Conservation (phyloP, 1,140 invertebrate species). For the Coenobita brevimanus region DNA sequence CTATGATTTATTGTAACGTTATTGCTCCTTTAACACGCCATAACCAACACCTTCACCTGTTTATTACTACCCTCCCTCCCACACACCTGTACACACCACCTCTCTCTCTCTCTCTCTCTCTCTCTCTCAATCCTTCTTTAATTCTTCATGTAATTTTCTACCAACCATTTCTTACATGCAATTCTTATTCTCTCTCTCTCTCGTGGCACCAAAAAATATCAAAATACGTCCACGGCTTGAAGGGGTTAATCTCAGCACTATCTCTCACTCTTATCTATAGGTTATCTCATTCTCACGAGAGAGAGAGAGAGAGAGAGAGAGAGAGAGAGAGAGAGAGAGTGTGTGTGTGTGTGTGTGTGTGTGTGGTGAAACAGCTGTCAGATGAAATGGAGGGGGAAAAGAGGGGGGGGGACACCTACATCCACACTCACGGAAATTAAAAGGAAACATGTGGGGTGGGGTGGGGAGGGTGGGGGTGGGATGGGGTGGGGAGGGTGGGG, state of each 20-base stretch:
- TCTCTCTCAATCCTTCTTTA: background rate
- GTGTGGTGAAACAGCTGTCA: too few species aligned
- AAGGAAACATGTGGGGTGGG: background rate
- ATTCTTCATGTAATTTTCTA: background rate
- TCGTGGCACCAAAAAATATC: too few species aligned
- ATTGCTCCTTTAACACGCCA: too few species aligned
- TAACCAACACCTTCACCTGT: too few species aligned
- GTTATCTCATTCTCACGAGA: background rate
- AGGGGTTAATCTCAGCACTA: too few species aligned
- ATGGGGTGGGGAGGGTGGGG: background rate
- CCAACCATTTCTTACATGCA: background rate
- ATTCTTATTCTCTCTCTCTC: too few species aligned
- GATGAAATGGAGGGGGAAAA: background rate
- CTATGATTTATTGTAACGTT: too few species aligned
- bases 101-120: conserved; percentile 6
- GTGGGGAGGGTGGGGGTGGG: background rate
- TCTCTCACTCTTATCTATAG: background rate
- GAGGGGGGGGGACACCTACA: too few species aligned
- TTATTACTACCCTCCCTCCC: too few species aligned
- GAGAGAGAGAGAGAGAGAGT: conserved; percentile 10
- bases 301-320: background rate
- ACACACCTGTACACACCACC: too few species aligned
- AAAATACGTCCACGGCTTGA: too few species aligned
- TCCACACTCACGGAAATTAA: too few species aligned
- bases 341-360: background rate